Percentiles rank a stretch among this genome's conserved stretches.
These are phyloP conservation scores for Myiozetetes cayanensis DNA, from an alignment of 2,113 vertebrate species.

Conservation along the genomic window DNA sequence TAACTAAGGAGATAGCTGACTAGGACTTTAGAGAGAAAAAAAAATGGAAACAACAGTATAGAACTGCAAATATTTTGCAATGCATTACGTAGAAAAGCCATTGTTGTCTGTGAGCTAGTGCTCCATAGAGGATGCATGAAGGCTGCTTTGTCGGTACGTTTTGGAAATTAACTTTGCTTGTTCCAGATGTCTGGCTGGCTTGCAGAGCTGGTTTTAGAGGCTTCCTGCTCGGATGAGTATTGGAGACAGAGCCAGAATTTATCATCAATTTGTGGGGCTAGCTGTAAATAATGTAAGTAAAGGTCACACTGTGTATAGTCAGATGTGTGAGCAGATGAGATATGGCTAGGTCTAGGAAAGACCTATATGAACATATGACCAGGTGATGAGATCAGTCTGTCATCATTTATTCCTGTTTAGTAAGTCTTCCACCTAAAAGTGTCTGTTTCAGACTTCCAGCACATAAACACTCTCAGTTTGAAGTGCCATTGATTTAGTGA, in stretches of 20 bases:
- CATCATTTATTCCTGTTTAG: neutral
- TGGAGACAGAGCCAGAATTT: neutral
- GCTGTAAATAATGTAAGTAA: neutral
- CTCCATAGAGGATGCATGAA: neutral
- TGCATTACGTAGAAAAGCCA: neutral
- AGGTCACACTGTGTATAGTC: neutral
- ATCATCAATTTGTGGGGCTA: neutral
- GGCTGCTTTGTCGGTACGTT: neutral
- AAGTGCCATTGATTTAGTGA: neutral
- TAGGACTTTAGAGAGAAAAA: neutral
- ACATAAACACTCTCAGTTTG: neutral
- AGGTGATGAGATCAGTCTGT: neutral
- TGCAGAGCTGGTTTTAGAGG: slow-evolving; percentile 7
- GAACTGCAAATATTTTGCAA: neutral
- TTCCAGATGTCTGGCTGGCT: neutral
- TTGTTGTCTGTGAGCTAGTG: neutral
- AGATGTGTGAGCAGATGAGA: neutral
- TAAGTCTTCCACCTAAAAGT: neutral
- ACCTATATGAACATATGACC: neutral
- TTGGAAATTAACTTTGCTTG: neutral
- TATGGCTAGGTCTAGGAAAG: neutral
- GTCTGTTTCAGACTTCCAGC: neutral
- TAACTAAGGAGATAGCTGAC: neutral
- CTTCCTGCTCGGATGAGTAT: neutral
- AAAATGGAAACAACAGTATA: neutral